Conservation (phyloP, 2,888 invertebrate genomes). For the Drosophila infuscata region DNA sequence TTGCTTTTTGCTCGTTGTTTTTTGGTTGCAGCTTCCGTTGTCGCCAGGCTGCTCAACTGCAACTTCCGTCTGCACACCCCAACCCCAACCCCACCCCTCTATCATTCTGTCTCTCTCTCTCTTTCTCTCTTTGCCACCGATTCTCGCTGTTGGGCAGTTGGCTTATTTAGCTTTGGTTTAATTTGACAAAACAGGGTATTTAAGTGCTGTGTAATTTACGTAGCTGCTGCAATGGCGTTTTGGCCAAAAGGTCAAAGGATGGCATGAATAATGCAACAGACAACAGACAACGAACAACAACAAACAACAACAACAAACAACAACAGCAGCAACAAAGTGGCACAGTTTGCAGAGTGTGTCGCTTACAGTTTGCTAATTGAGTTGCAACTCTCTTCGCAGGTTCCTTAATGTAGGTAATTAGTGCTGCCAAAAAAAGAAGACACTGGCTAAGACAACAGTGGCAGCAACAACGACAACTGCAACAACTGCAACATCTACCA, state of each 20-base stretch:
- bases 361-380: constrained; percentile 76
- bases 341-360: constrained; percentile 39
- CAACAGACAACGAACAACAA: constrained; percentile 22
- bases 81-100: too few species aligned
- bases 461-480: not conserved
- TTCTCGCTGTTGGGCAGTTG: constrained; percentile 25
- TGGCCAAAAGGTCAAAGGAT: constrained; percentile 65
- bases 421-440: constrained; percentile 52
- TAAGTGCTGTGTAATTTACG: constrained; percentile 58
- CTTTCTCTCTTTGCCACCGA: not conserved
- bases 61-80: constrained; percentile 33
- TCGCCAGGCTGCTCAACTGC: constrained; percentile 52
- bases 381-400: constrained; percentile 74
- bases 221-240: constrained; percentile 22
- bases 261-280: constrained; percentile 57
- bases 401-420: constrained; percentile 74
- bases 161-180: constrained; percentile 73
- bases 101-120: not conserved
- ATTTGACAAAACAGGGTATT: constrained; percentile 70
- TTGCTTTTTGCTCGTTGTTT: constrained; percentile 47
- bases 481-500: constrained; percentile 3
- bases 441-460: constrained; percentile 39
- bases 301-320: constrained; percentile 2
- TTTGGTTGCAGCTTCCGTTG: constrained; percentile 58
- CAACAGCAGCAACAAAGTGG: constrained; percentile 24